phyloP scores from a whole-genome alignment of 2,113 vertebrate species.

The Paradisaea rubra region DNA sequence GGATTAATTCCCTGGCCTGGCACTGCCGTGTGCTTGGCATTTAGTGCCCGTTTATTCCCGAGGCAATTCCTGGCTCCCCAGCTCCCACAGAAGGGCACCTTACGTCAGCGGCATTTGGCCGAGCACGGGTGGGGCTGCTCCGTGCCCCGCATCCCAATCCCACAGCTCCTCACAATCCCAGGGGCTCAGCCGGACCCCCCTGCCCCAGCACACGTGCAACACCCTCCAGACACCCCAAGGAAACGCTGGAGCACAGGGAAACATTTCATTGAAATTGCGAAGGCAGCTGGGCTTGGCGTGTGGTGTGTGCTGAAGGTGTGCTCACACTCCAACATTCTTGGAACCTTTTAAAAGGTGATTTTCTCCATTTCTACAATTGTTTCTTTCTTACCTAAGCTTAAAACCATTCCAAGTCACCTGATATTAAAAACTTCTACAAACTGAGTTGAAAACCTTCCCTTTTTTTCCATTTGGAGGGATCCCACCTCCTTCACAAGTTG shows the following conservation, averaged over 20 bases:
- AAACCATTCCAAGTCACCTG: neutral
- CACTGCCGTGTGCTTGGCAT: rapidly evolving
- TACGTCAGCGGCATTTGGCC: neutral
- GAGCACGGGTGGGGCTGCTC: neutral
- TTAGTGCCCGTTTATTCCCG: rapidly evolving
- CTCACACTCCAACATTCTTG: rapidly evolving
- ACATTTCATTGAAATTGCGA: rapidly evolving
- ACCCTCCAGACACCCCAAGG: neutral
- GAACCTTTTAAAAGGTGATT: neutral
- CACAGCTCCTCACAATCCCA: neutral
- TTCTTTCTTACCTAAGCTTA: neutral
- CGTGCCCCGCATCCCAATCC: neutral
- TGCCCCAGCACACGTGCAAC: neutral
- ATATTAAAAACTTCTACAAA: neutral
- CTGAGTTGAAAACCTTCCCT: rapidly evolving
- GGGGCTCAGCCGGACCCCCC: neutral
- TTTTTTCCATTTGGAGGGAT: neutral
- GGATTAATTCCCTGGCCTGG: neutral
- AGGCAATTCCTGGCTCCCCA: neutral
- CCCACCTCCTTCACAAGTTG: neutral
- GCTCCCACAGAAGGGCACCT: neutral
- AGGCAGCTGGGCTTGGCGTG: neutral
- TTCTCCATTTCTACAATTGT: neutral
- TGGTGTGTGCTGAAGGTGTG: neutral
- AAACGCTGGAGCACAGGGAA: neutral